Conservation (phyloP, 2,888 invertebrate genomes). For the Chirona hameri region DNA sequence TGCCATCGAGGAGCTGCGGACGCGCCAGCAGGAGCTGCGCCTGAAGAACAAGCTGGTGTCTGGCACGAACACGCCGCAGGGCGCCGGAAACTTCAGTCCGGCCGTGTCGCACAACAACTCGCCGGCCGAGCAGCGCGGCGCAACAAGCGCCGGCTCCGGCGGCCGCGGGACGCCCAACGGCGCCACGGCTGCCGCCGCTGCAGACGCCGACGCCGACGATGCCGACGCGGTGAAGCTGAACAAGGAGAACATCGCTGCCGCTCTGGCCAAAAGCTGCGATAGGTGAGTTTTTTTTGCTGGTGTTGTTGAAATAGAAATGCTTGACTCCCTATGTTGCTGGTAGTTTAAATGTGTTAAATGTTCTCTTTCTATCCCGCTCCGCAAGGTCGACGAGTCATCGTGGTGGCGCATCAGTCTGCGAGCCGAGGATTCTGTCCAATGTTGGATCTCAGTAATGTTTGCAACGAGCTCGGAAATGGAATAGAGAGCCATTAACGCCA, state of each 20-base stretch:
- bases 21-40: conserved; percentile 41
- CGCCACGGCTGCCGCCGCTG: neutral
- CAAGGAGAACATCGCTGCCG: conserved; percentile 23
- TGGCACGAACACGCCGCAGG: conserved; percentile 12
- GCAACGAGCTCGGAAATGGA: too few species aligned
- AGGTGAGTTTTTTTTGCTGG: neutral
- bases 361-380: too few species aligned
- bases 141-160: neutral
- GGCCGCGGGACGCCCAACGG: conserved; percentile 11
- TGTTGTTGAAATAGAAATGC: too few species aligned
- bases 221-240: neutral
- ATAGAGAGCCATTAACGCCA: too few species aligned
- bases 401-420: too few species aligned
- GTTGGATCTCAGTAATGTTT: too few species aligned
- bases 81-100: conserved; percentile 5
- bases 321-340: too few species aligned
- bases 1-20: conserved; percentile 67
- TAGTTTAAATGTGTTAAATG: too few species aligned
- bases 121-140: neutral
- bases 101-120: neutral
- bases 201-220: neutral
- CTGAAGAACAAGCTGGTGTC: conserved; percentile 36
- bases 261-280: neutral
- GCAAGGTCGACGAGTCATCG: too few species aligned
- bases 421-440: too few species aligned